Evolutionary conservation across 2,888 invertebrate genomes (phyloP).

Genomic region (Drosophila cracens): DNA sequence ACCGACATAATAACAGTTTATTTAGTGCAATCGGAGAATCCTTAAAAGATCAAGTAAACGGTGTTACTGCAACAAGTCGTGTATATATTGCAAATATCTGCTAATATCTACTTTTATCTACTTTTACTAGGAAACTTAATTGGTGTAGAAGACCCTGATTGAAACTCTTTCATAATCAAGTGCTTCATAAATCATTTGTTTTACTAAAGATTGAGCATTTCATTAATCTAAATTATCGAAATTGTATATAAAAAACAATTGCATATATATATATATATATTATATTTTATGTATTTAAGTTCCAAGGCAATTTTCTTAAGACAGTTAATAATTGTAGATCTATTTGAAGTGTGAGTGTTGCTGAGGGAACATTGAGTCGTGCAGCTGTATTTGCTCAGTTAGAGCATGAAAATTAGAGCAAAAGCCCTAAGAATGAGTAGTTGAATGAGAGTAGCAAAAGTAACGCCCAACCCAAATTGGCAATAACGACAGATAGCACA

Average conservation of each 20-base stretch:
- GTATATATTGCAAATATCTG: background rate
- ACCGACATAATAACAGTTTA: background rate
- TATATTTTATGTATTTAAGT: background rate
- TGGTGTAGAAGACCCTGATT: background rate
- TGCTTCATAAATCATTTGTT: background rate
- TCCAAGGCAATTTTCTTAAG: background rate
- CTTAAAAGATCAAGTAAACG: background rate
- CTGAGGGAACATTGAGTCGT: background rate
- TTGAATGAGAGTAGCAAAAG: slow-evolving; percentile 18
- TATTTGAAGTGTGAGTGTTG: background rate
- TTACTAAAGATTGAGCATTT: background rate
- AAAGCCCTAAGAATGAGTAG: slow-evolving; percentile 29
- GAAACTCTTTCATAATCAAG: background rate
- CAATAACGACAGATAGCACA: slow-evolving; percentile 37
- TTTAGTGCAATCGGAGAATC: background rate
- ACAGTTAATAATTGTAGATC: background rate
- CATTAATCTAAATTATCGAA: too few species aligned
- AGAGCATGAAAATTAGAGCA: slow-evolving; percentile 18
- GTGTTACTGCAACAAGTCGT: background rate
- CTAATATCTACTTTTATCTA: background rate
- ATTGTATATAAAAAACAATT: too few species aligned
- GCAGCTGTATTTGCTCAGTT: slow-evolving; percentile 55
- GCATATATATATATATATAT: background rate
- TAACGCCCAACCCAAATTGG: slow-evolving; percentile 57
- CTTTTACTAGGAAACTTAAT: background rate